Conservation (phyloP, 2,888 invertebrate species). For the Xylophagus ater region DNA sequence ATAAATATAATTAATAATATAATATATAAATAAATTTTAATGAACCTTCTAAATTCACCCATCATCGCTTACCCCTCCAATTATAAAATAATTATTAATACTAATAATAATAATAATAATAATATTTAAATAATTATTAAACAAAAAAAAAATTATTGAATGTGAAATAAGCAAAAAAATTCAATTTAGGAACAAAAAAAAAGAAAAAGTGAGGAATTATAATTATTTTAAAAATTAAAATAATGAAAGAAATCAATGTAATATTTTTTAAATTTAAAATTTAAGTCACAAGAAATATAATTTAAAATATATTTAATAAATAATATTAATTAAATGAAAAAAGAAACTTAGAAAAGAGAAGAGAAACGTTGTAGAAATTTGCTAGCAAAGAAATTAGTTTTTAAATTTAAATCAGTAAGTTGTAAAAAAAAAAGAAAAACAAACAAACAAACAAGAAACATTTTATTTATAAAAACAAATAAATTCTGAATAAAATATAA, state of each 20-base stretch:
- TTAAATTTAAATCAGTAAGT: slow-evolving; percentile 8
- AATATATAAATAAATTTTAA: neutral
- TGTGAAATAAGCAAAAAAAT: neutral
- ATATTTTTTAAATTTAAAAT: slow-evolving; percentile 2
- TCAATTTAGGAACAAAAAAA: slow-evolving; percentile 10
- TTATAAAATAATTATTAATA: slow-evolving; percentile 16
- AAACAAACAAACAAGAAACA: too few species aligned
- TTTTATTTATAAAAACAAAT: slow-evolving; percentile 9
- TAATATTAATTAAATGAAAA: slow-evolving; percentile 5
- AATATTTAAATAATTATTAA: too few species aligned
- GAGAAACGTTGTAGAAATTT: neutral
- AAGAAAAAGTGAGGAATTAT: slow-evolving; percentile 6
- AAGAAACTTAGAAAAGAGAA: neutral
- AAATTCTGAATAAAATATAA: too few species aligned
- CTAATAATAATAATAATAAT: too few species aligned
- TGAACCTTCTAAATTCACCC: slow-evolving; percentile 14
- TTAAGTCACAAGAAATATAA: slow-evolving; percentile 9
- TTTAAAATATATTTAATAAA: slow-evolving; percentile 3
- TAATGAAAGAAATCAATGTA: neutral
- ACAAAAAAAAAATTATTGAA: neutral
- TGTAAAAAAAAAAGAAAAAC: too few species aligned
- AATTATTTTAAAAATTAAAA: neutral
- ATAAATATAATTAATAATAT: slow-evolving; percentile 2
- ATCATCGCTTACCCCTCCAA: slow-evolving; percentile 19
- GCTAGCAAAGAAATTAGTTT: neutral